Base-by-base conservation (phyloP, 2,888 invertebrate species). In the Spisula solida region DNA sequence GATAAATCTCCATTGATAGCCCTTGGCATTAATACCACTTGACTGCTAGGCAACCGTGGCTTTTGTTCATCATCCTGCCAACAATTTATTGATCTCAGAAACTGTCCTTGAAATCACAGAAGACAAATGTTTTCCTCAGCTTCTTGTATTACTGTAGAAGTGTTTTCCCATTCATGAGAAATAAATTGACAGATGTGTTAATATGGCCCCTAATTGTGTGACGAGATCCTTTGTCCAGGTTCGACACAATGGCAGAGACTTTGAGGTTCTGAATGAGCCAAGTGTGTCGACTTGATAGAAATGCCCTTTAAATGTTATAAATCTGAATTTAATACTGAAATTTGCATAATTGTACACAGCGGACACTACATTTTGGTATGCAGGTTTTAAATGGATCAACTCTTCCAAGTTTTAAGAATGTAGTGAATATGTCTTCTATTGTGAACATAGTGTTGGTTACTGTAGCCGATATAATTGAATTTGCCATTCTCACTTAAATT, bases 131-230 rank as follows among this genome's bases (percentile, higher is more conserved):
- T 75, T 34, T 31, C 75, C 34, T 34, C 31, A 12, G 29, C 41
- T 41, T 75, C 75, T 34, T 18, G 6, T 8, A 20, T 25, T 20
- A 75, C 31, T 16, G 75, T 34, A 16, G 75, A 18, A 25, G 18
- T 6, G 75, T 75, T 75, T 41, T 75, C 31, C 75, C 12, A 75
- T 75, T 75, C 75, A 31, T 4, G 75, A 75, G 75, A 75, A 75
- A 75, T 75, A 75, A 75, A 75, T 75, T 75, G 75, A 75, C 75
- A 75, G 75, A 75, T 75, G 75, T 31, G 75, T 75, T 75, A 75
- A 75, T 31, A 75, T 31, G 18, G 75, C 75, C 75, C 75, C 75
- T 75, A 75, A 75, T 75, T 75, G 75, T 75, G 75, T 31, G 75
- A 34, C 75, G 25, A 75, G 34, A 75, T 31, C 34, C 75, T 75